A percentile compares a stretch with the other conserved stretches of the same genome.
Evolutionary conservation across 2,888 invertebrate species (phyloP).

Genomic region (Suillia variegata): DNA sequence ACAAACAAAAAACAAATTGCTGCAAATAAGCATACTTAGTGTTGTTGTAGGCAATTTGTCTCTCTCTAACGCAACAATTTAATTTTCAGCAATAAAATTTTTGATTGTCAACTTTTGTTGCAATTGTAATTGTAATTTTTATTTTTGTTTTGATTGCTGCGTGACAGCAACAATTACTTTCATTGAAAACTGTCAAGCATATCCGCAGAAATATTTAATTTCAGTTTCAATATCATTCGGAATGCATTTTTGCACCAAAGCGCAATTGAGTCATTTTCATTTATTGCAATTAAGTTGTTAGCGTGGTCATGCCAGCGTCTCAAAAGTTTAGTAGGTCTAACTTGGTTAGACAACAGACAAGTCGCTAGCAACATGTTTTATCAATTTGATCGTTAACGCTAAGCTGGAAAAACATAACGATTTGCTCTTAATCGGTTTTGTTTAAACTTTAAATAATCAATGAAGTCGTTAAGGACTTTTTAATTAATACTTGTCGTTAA

Average conservation of each 20-base stretch:
- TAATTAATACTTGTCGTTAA: no score
- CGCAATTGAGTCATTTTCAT: no score
- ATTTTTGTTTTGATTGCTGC: not conserved
- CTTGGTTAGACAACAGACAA: no score
- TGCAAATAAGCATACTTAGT: not conserved
- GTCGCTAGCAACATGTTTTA: no score
- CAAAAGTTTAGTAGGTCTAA: no score
- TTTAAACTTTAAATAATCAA: no score
- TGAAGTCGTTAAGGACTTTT: no score
- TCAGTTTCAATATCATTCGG: not conserved
- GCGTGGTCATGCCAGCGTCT: not conserved
- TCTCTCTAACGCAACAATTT: not conserved
- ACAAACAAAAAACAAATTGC: no score
- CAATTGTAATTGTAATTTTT: not conserved
- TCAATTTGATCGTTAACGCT: no score
- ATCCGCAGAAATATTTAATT: not conserved
- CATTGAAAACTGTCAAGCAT: not conserved
- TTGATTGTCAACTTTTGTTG: not conserved
- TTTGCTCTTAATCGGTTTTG: no score
- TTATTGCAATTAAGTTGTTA: not conserved
- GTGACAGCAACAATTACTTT: conserved; percentile 1
- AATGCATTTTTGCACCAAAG: no score
- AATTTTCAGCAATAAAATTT: not conserved
- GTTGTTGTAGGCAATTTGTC: not conserved
- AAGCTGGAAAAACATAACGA: no score